phyloP scores from a whole-genome alignment of 2,113 vertebrate genomes.

The Plecturocebus donacophilus region DNA sequence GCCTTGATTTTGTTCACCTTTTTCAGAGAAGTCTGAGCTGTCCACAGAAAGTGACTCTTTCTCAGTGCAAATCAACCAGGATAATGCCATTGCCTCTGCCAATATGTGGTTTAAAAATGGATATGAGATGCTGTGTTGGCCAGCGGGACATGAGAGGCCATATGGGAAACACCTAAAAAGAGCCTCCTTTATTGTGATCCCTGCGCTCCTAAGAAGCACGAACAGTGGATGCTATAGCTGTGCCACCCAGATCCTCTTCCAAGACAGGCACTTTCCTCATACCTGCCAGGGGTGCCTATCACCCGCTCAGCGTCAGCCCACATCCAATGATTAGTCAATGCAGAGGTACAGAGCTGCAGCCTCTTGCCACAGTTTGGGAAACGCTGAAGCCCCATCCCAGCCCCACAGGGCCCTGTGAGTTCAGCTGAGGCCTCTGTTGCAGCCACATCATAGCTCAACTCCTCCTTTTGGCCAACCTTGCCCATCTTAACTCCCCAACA shows the following conservation, averaged over 20 bases:
- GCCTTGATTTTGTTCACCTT: not conserved
- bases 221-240: not conserved
- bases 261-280: not conserved
- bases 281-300: not conserved
- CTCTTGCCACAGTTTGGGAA: not conserved
- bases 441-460: not conserved
- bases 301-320: not conserved
- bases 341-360: not conserved
- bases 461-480: not conserved
- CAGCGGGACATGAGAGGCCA: not conserved
- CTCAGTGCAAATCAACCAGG: not conserved
- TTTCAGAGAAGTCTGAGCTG: not conserved
- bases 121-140: too few relatives aligned
- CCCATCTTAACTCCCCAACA: not conserved
- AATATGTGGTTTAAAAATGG: not conserved
- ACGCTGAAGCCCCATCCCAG: not conserved
- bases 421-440: not conserved
- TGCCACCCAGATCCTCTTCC: not conserved
- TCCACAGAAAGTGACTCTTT: not conserved
- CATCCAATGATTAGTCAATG: not conserved
- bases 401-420: not conserved
- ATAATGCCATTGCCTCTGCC: not conserved
- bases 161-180: not conserved
- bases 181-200: too few relatives aligned
- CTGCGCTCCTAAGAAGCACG: not conserved